A percentile compares a stretch with the other conserved stretches of the same genome.
Conservation (phyloP, 2,113 vertebrate species). For the Gymnogyps californianus region DNA sequence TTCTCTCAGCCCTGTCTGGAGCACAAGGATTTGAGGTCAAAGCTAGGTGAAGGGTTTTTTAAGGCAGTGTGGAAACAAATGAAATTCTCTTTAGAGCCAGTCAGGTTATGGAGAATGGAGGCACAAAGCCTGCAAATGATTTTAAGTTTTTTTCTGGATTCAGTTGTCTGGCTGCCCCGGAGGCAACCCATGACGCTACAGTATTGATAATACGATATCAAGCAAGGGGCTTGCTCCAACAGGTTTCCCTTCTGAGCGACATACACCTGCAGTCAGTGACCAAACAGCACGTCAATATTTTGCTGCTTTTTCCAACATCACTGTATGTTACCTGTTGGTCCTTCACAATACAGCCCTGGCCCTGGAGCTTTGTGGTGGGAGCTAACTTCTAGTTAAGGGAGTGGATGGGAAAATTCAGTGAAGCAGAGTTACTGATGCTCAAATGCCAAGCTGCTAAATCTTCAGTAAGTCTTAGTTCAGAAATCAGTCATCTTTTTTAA, state of each 20-base stretch:
- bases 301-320: neutral
- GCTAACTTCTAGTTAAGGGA: neutral
- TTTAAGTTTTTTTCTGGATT: neutral
- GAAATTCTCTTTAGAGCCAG: neutral
- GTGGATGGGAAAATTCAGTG: neutral
- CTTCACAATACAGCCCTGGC: neutral
- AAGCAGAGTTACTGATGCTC: neutral
- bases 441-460: neutral
- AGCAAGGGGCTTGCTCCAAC: neutral
- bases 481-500: neutral
- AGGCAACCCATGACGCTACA: neutral
- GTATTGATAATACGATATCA: rapidly evolving
- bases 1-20: neutral
- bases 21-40: conserved; percentile 18
- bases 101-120: rapidly evolving
- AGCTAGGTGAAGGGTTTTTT: neutral
- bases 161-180: neutral
- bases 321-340: neutral
- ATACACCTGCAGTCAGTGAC: neutral
- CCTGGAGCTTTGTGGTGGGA: neutral
- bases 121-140: neutral
- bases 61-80: neutral
- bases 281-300: neutral
- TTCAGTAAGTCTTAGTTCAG: neutral
- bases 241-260: neutral